Evolutionary conservation across 2,113 vertebrate genomes (phyloP), one percentile per base, ranked within the genome.

Genomic region (Gymnocephalus cernua): DNA sequence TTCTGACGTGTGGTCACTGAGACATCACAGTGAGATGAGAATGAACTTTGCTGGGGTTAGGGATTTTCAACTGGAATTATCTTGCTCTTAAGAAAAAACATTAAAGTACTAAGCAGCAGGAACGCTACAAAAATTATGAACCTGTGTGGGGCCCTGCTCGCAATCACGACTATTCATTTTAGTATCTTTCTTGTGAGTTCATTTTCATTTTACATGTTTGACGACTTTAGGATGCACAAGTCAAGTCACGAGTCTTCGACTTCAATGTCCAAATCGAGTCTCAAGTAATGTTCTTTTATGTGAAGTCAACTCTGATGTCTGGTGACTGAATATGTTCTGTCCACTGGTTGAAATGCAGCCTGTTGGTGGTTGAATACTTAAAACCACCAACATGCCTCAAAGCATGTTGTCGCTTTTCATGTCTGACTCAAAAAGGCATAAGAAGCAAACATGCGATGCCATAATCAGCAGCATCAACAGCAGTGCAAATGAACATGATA

Each of bases 321-420:
- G 83, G 44, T 80, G 75, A 76, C 65, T 87, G 82, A 91, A 73
- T 79, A 69, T 83, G 79, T 90, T 93, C 74, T 89, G 82, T 92
- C 88, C 86, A 75, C 85, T 83, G 88, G 82, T 65, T 82, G 54
- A 87, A 88, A 85, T 73, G 78, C 71, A 88, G 86, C 80, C 79
- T 80, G 90, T 86, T 82, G 82, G 86, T 25, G 88, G 86, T 91
- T 86, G 47, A 79, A 89, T 91, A 86, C 74, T 88, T 67, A 66
- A 90, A 94, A 89, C 91, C 90, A 83, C 88, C 87, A 72, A 88
- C 82, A 70, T 86, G 80, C 80, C 88, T 76, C 72, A 87, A 77
- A 86, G 82, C 86, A 90, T 75, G 74, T 86, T 80, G 83, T 71
- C 27, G 57, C 85, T 83, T 82, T 74, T 84, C 38, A 85, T 69